Conservation (phyloP, 2,113 vertebrate species). For the Eudyptes chrysolophus region DNA sequence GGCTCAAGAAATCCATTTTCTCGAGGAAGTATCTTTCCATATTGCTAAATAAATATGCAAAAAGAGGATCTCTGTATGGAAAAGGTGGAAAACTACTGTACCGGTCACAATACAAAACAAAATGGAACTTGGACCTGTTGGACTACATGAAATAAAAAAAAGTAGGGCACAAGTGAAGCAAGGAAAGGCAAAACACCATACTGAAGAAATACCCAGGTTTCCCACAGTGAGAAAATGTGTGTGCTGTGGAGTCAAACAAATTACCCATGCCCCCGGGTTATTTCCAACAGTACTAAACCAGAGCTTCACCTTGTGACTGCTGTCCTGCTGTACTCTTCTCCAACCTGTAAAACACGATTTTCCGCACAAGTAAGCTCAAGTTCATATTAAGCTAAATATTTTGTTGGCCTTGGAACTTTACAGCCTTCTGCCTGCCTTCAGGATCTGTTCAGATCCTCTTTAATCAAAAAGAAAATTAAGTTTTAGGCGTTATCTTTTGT, state of each 20-base stretch:
- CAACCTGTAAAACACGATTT: not conserved
- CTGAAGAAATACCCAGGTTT: not conserved
- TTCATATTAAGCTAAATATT: not conserved
- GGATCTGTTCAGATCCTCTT: not conserved
- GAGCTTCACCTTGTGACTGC: not conserved
- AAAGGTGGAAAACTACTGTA: not conserved
- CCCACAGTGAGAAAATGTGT: not conserved
- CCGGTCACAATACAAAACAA: not conserved
- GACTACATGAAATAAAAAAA: not conserved
- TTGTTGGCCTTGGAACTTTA: not conserved
- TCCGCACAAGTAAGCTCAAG: not conserved
- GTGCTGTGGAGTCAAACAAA: not conserved
- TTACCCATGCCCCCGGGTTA: not conserved
- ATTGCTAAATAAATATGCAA: not conserved
- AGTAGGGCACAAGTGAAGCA: not conserved
- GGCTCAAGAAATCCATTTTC: not conserved
- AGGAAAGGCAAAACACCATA: not conserved
- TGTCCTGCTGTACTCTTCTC: not conserved
- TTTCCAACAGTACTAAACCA: not conserved
- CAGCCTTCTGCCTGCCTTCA: not conserved
- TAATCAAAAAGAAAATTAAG: not conserved
- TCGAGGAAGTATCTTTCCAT: not conserved
- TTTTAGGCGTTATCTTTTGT: not conserved
- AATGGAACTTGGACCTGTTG: not conserved
- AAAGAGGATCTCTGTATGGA: not conserved